phyloP scores from a whole-genome alignment of 2,113 vertebrate genomes.

The Perca schrenkii region DNA sequence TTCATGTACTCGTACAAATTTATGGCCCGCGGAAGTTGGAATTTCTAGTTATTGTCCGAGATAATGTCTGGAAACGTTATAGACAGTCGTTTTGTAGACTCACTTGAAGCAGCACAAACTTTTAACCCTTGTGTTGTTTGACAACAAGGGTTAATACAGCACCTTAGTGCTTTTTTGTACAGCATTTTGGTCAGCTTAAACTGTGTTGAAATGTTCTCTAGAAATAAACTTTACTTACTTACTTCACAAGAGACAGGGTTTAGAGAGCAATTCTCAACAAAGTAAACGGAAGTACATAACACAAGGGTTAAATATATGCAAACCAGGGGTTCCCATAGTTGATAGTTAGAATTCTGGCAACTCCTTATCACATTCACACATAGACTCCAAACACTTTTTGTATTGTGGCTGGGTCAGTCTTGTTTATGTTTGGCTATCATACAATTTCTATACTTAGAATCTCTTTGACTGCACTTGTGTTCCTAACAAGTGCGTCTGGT shows the following conservation, averaged over 20 bases:
- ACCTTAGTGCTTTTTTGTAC: too few species aligned
- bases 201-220: too few species aligned
- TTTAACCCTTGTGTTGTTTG: not conserved
- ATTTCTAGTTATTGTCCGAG: slow-evolving; percentile 32
- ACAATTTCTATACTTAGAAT: slow-evolving; percentile 47
- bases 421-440: slow-evolving; percentile 33
- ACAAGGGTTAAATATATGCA: slow-evolving; percentile 16
- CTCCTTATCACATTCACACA: slow-evolving; percentile 11
- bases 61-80: not conserved
- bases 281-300: too few species aligned
- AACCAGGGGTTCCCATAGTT: slow-evolving; percentile 22
- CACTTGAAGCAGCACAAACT: not conserved
- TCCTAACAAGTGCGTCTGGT: slow-evolving; percentile 7
- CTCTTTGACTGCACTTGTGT: slow-evolving; percentile 16
- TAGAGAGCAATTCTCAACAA: too few species aligned
- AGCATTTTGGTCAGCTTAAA: too few species aligned
- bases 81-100: not conserved
- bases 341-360: slow-evolving; percentile 25
- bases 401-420: slow-evolving; percentile 11
- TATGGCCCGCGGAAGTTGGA: slow-evolving; percentile 9
- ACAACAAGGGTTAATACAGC: too few species aligned
- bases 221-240: too few species aligned
- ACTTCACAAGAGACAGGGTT: too few species aligned
- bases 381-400: not conserved
- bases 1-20: slow-evolving; percentile 44